Evolutionary conservation across 35 echinoderm and acorn worm genomes (phyloP), one percentile per base, ranked within the genome.

Genomic region (Ophiothrix spiculata): DNA sequence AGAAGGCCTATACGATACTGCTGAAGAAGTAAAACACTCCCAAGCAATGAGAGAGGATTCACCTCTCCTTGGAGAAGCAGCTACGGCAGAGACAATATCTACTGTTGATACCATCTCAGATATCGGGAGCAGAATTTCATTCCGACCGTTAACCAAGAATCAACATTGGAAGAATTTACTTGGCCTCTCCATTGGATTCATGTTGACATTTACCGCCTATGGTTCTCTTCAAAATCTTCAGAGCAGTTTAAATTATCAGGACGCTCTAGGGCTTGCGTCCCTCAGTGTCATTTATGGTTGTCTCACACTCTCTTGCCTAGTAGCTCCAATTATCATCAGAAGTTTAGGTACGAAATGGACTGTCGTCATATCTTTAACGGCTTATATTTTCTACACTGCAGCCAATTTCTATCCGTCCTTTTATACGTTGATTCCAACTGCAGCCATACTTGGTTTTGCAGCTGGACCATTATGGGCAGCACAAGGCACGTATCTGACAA

Each of bases 401-500:
- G 39, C 56, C 14, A 99, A 99, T 45, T 87, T 89, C 64, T 94
- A 89, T 39, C 92, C 10, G 56, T n/a, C 16, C 29, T 87, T 75
- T 49, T 87, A 79, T 38, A 87, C 84, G n/a, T 79, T 92, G 19
- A 90, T 99, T 33, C 89, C 96, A 39, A 64, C 89, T 25, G 87
- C 88, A 17, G 35, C 77, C 19, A 75, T 94, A 15, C 39, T 99
- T 23, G 96, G 92, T 17, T 76, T 99, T 33, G 89, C 92, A 0
- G 96, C 89, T 0, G 89, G 81, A 2, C 92, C 92, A 8, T 60
- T 94, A 31, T 98, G 95, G 96, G 84, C 89, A 64, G 89, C 96
- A 29, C 89, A 94, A 39, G 96, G 92, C 12, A 93, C 95, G n/a
- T 94, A 99, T 69, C 77, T 99, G 0, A 99, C 96, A 36, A 94